Evolutionary conservation across 2,888 invertebrate species (phyloP).

Genomic region (Agonum fuliginosum): DNA sequence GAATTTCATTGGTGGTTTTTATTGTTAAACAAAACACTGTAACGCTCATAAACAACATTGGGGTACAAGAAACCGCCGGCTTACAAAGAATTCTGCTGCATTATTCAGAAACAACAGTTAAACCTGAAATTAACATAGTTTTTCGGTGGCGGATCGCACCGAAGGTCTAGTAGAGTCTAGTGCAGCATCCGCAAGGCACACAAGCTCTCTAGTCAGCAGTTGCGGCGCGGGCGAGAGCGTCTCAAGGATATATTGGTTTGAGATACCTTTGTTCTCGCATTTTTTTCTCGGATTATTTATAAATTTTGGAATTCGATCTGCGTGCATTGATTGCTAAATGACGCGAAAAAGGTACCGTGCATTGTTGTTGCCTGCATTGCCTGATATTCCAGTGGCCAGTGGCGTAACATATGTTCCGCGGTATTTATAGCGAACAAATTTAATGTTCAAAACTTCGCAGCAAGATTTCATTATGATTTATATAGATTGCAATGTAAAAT

Average conservation of each 20-base stretch:
- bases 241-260: constrained; percentile 53
- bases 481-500: no score
- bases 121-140: constrained; percentile 67
- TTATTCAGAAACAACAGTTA: constrained; percentile 65
- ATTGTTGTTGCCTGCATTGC: constrained; percentile 29
- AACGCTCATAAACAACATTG: constrained; percentile 49
- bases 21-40: constrained; percentile 55
- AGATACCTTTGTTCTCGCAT: constrained; percentile 49
- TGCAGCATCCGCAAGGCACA: constrained; percentile 37
- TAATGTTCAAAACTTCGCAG: no score
- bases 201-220: neutral
- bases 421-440: no score
- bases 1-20: constrained; percentile 48
- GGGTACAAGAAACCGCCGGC: constrained; percentile 61
- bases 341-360: constrained; percentile 61
- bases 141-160: constrained; percentile 64
- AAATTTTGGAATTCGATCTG: constrained; percentile 65
- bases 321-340: constrained; percentile 65
- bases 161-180: constrained; percentile 35
- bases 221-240: neutral
- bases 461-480: no score
- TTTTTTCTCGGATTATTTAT: constrained; percentile 66
- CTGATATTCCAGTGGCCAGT: neutral
- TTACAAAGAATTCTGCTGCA: constrained; percentile 63
- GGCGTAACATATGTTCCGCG: constrained; percentile 41